These are phyloP conservation scores for Esox masquinongy DNA, from an alignment of 2,797 vertebrate species.

Conservation along the genomic window DNA sequence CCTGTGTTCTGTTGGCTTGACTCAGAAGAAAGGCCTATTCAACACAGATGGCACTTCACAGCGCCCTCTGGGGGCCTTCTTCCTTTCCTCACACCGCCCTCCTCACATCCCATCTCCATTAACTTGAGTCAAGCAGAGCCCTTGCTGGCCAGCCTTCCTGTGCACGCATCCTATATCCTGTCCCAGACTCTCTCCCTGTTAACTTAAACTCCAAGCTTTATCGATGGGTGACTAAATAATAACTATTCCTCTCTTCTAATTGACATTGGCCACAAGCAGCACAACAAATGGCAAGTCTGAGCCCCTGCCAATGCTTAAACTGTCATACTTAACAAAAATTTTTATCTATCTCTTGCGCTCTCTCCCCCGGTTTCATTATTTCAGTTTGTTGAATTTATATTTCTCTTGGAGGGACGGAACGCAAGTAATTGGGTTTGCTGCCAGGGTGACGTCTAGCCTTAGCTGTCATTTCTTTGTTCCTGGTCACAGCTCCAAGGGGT, in stretches of 20 bases:
- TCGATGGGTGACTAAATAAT: not conserved
- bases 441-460: too few relatives aligned
- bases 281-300: not conserved
- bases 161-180: not conserved
- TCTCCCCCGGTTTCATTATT: not conserved
- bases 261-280: conserved; percentile 16
- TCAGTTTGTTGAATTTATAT: not conserved
- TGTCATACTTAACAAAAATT: not conserved
- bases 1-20: not conserved
- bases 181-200: conserved; percentile 16
- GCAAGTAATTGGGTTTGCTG: not conserved
- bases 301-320: conserved; percentile 8
- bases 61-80: conserved; percentile 46
- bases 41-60: conserved; percentile 44
- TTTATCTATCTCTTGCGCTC: not conserved
- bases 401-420: not conserved
- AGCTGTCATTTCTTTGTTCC: not conserved
- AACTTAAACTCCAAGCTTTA: conserved; percentile 15
- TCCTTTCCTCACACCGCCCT: conserved; percentile 27
- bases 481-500: conserved; percentile 36
- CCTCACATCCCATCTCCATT: conserved; percentile 26
- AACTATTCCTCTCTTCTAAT: conserved; percentile 9
- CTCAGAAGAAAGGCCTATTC: conserved; percentile 21
- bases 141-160: not conserved
- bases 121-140: conserved; percentile 25